Base-by-base conservation (phyloP, 1,140 invertebrate genomes). In the Linepithema humile region DNA sequence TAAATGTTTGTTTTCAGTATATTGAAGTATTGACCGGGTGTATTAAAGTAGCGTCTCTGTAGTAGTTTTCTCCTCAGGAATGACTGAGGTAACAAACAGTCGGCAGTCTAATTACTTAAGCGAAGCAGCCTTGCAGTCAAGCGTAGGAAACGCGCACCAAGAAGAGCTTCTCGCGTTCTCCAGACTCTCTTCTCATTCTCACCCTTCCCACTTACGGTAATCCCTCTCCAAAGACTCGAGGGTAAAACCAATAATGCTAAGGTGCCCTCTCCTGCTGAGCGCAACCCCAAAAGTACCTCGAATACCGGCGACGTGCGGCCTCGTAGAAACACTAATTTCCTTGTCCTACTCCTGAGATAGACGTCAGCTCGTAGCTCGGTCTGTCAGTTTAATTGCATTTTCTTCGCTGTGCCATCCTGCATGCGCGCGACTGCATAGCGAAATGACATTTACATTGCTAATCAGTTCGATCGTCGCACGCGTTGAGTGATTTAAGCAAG, bases 31-130 rank as follows among this genome's bases (percentile, higher is more conserved):
- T 20, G 65, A 23, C 10, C 32, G 26, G 82, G 20, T 55, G 53
- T 53, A 35, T 26, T 53, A 78, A 53, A n/a, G n/a, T n/a, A n/a
- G n/a, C n/a, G n/a, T n/a, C n/a, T n/a, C 53, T 65, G 5, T 29
- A 72, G 20, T 62, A 91, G 88, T 92, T 92, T 91, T 89, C 91
- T 87, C 83, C 85, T 90, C 50, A 77, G 87, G 89, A 92, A 91
- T 92, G 90, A 91, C 90, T 91, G 89, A 91, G 88, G 89, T 92
- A 93, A 92, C 91, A 89, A 93, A 94, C 92, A 89, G 88, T 69
- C 88, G 83, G 90, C 92, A 93, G 92, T 94, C 92, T 94, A 94
- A 94, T 94, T 94, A 94, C 93, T 93, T 91, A 90, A 90, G 89
- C 89, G 85, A 92, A 92, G 91, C 91, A 93, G 91, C 91, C 91